Base-by-base conservation (phyloP, 2,113 vertebrate genomes). In the Aegypius monachus region DNA sequence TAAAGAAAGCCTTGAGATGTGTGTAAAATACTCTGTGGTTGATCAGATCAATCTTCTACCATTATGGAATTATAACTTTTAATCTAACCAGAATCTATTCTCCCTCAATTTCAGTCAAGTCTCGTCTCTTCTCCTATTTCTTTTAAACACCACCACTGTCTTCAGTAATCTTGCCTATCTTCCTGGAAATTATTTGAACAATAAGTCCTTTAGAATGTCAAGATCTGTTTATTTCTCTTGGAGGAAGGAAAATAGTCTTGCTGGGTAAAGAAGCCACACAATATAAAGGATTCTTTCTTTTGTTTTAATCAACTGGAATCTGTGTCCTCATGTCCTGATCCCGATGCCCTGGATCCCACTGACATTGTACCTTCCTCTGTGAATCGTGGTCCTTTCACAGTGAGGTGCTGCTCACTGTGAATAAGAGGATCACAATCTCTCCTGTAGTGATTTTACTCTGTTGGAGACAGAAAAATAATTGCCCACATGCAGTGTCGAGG, bases 211-310 rank as follows among this genome's bases (percentile, higher is more conserved):
- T 91, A 16, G 71, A 88, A 91, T 92, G 85, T 96, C 87, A 80
- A 67, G 91, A 91, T 93, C 93, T 95, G 81, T 97, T 96, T 97
- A 65, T 97, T 97, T 97, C 91, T 96, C 38, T 93, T 94, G 87
- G 90, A 90, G 87, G 74, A 93, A 90, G 38, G 87, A 93, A 91
- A 92, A 90, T 71, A 91, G 71, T 88, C 96, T 90, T 82, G 47
- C 74, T 95, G 93, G 45, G 74, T 93, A 88, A 77, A 2, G 14
- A 94, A 94, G 74, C 55, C 53, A 31, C 74, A 48, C 5, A 36
- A 29, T 59, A 88, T 77, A 90, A 96, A 80, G 66, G 59, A 74
- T 86, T 94, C 55, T 90, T 95, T 92, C 93, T 91, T 96, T 95
- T 91, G 87, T 97, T 96, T 94, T 92, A 91, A 77, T 84, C 81